Base-by-base conservation (phyloP, 2,888 invertebrate species). In the Cactoblastis cactorum region DNA sequence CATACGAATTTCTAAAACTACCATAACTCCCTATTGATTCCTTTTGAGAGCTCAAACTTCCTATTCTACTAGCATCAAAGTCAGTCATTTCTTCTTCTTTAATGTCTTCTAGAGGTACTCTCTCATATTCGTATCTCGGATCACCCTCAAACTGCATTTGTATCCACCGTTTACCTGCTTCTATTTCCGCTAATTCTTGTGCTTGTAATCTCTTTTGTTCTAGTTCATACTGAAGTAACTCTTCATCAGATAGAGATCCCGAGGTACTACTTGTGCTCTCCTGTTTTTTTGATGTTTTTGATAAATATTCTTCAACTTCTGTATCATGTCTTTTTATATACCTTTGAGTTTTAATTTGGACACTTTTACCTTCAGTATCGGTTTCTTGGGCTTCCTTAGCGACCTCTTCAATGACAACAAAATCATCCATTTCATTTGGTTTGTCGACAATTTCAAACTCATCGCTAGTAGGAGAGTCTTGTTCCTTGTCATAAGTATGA, bases 71-170 rank as follows among this genome's bases (percentile, higher is more conserved):
- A 22, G 93, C 95, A 73, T 96, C 95, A 69, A 96, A 95, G 69
- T 96, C 96, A 47, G 96, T 95, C 69, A 94, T 92, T 83, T 97
- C 97, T 80, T 97, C 97, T 77, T 97, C 96, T 82, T 97, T 96
- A 38, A 97, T 97, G 66, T 97, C 97, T 85, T 97, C 97, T 35
- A 97, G 80, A 3, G 96, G 94, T 12, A 96, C 94, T 53, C 96
- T 91, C 67, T 96, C 95, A 57, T 95, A 94, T 58, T 96, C 96
- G 73, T 96, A 94, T 39, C 93, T 90, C 62, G 94, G 91, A 65
- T 94, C 94, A 43, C 94, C 94, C 79, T 95, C 95, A 71, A 95
- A 94, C 62, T 97, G 96, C 93, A 96, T 96, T 82, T 96, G 96
- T 49, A 96, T 94, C 97, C 97, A 97, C 53, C 95, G 94, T 65